Base-by-base conservation (phyloP, 2,113 vertebrate genomes). In the Epinephelus fuscoguttatus region DNA sequence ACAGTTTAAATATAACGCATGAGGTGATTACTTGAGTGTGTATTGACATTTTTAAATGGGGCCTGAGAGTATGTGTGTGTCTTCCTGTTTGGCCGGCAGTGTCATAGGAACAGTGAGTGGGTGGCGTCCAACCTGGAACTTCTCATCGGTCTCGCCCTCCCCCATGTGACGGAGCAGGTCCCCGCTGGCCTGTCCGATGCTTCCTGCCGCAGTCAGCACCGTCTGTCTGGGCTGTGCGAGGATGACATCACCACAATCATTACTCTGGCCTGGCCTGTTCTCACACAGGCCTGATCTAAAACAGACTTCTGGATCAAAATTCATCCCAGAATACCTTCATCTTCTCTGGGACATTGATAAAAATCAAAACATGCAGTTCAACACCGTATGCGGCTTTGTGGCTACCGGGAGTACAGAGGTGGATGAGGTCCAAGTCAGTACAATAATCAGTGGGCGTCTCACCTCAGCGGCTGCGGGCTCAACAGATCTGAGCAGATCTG, bases 111-210 rank as follows among this genome's bases (percentile, higher is more conserved):
- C 78, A 85, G 82, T 77, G 88, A 80, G 90, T 85, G 87, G 82
- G 81, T 33, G 78, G 78, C 1, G 52, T 91, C 93, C 75, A 80
- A 99, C 99, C 95, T 99, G 99, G 94, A 99, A 99, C 76, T 98
- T 96, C 89, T 99, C 97, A 74, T 99, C 99, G 0, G 98, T 98
- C 94, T 99, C 99, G 49, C 96, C 97, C 93, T 99, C 99, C 82
- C 99, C 99, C n/a, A 99, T 99, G 85, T 99, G 98, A 57, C 97
- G 96, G 74, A 99, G 96, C 6, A 99, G 95, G 85, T 99, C 98
- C 64, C 99, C 98, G 0, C 98, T 99, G 84, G 98, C 98, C 90
- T 99, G 99, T 7, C 99, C 99, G 30, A 99, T 99, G 91, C 97
- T 99, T 80, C 99, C 99, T 68, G 99, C 98, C 59, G 98, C 98